Percentiles rank a stretch among this genome's conserved stretches.
phyloP scores from a whole-genome alignment of 2,888 invertebrate genomes.

The Thera britannica region DNA sequence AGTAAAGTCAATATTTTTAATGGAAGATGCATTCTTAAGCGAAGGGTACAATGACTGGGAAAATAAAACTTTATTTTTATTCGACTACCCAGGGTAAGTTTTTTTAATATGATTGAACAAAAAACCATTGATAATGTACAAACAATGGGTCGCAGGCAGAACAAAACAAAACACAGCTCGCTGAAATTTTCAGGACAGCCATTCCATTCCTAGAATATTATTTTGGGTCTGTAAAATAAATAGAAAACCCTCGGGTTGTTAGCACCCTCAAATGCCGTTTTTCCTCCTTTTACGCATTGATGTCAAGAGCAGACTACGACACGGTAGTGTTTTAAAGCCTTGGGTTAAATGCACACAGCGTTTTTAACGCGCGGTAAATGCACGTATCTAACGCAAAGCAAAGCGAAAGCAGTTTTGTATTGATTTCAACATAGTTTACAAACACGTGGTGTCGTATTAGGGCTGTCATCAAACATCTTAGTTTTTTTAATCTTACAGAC shows the following conservation, averaged over 20 bases:
- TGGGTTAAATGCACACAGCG: slow-evolving; percentile 40
- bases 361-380: neutral
- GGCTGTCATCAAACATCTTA: no score
- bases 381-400: neutral
- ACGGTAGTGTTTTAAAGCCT: slow-evolving; percentile 43
- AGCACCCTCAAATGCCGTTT: slow-evolving; percentile 50
- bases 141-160: neutral
- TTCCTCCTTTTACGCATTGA: slow-evolving; percentile 50
- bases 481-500: no score
- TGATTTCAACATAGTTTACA: neutral
- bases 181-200: neutral
- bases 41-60: no score
- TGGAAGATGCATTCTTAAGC: no score
- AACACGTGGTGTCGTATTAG: neutral
- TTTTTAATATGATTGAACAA: no score
- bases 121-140: neutral
- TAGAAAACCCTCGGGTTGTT: slow-evolving; percentile 41
- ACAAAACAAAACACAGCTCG: neutral
- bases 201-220: slow-evolving; percentile 6
- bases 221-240: slow-evolving; percentile 26
- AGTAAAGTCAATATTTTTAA: neutral
- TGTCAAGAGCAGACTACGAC: slow-evolving; percentile 58
- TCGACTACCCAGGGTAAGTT: no score
- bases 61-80: no score
- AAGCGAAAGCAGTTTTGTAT: neutral